A percentile compares a stretch with the other conserved stretches of the same genome.
phyloP scores from a whole-genome alignment of 1,140 invertebrate genomes.

The Trachymyrmex septentrionalis region DNA sequence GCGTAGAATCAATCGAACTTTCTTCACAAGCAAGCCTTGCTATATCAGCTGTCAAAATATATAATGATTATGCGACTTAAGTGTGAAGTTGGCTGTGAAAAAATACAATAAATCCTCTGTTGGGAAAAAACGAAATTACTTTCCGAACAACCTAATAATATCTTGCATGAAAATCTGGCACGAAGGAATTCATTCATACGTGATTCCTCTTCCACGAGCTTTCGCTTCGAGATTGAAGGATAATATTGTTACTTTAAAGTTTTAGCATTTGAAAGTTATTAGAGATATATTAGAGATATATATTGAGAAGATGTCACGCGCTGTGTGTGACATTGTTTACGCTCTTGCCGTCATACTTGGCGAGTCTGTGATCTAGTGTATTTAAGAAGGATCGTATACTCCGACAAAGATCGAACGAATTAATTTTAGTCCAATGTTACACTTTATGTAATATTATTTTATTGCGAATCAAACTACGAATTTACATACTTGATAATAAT shows the following conservation, averaged over 20 bases:
- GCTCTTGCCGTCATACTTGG: slow-evolving; percentile 63
- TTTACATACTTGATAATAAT: no score
- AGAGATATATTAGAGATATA: slow-evolving; percentile 8
- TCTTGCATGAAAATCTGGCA: neutral
- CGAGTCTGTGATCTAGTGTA: slow-evolving; percentile 49
- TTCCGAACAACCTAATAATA: no score
- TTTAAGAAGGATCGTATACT: slow-evolving; percentile 30
- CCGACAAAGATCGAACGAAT: slow-evolving; percentile 21
- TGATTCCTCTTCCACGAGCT: slow-evolving; percentile 15
- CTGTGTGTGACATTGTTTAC: slow-evolving; percentile 31
- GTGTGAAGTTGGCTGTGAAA: no score
- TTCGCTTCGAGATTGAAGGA: neutral
- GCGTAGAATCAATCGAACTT: no score
- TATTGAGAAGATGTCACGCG: slow-evolving; percentile 39
- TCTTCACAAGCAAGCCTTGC: no score
- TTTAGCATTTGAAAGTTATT: slow-evolving; percentile 44
- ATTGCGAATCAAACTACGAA: neutral
- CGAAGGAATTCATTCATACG: neutral
- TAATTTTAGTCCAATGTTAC: neutral
- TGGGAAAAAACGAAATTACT: no score
- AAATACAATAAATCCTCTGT: no score
- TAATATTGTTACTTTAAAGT: slow-evolving; percentile 34
- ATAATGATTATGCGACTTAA: no score
- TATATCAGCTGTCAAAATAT: no score
- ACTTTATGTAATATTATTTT: neutral